These are phyloP conservation scores for Strigamia crassipes DNA, from an alignment of 2,888 invertebrate genomes.

Conservation along the genomic window DNA sequence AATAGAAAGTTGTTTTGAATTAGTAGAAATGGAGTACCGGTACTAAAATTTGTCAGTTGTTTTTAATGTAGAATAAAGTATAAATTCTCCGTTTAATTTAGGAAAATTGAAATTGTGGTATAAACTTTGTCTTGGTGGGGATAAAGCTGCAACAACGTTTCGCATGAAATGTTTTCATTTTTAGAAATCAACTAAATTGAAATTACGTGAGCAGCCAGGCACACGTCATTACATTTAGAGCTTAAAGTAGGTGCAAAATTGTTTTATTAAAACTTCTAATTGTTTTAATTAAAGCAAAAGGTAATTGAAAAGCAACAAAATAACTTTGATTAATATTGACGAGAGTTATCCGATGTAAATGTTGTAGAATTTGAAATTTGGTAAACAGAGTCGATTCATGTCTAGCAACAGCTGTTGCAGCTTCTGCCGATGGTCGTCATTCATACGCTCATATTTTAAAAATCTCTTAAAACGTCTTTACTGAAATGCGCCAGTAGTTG, in stretches of 20 bases:
- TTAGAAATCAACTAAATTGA: not conserved
- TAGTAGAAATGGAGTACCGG: too few relatives aligned
- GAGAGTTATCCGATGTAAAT: not conserved
- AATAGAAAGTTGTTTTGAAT: too few relatives aligned
- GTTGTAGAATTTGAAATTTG: not conserved
- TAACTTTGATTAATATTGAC: not conserved
- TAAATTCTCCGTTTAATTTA: too few relatives aligned
- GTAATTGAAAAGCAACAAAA: too few relatives aligned
- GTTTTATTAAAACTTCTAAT: not conserved
- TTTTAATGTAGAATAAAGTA: too few relatives aligned
- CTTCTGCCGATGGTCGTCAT: not conserved
- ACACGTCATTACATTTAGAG: not conserved
- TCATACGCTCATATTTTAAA: slow-evolving; percentile 7
- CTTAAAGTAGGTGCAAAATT: not conserved
- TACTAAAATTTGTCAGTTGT: too few relatives aligned
- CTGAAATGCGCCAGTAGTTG: not conserved
- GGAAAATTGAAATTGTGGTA: too few relatives aligned
- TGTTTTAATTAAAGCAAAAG: not conserved
- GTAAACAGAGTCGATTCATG: not conserved
- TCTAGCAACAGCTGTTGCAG: not conserved
- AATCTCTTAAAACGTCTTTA: slow-evolving; percentile 6
- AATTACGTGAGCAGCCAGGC: not conserved
- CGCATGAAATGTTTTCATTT: not conserved
- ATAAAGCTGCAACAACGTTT: not conserved
- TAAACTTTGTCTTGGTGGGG: not conserved